These are phyloP conservation scores for Fragum whitleyi DNA, from an alignment of 2,888 invertebrate species.

Conservation along the genomic window DNA sequence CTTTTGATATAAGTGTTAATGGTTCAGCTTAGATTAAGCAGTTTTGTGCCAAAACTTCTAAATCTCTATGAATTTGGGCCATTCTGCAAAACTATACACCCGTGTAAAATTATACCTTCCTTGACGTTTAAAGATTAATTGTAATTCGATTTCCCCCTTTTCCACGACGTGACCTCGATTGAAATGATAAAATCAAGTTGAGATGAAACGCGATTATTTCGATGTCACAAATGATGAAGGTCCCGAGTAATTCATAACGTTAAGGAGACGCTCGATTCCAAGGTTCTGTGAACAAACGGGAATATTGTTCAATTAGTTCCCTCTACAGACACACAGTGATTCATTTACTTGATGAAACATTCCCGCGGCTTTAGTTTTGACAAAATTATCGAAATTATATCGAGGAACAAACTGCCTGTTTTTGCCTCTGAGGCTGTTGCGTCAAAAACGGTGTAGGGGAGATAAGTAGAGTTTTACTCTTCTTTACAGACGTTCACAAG, in stretches of 20 bases:
- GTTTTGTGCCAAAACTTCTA: too few species aligned
- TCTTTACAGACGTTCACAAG: too few species aligned
- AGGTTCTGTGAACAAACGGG: conserved; percentile 15
- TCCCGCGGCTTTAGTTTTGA: conserved; percentile 25
- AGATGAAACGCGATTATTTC: conserved; percentile 17
- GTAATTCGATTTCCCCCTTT: too few species aligned
- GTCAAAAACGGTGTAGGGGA: neutral
- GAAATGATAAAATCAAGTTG: too few species aligned
- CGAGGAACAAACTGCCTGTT: neutral
- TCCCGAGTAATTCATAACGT: conserved; percentile 20
- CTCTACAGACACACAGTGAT: conserved; percentile 12
- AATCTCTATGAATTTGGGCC: too few species aligned
- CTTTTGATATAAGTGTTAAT: too few species aligned
- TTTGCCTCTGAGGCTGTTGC: neutral
- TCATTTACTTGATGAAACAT: conserved; percentile 26
- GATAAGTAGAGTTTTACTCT: neutral
- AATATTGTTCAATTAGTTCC: conserved; percentile 26
- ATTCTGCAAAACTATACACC: too few species aligned
- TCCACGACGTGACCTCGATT: too few species aligned
- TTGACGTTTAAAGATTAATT: too few species aligned
- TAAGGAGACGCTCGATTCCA: conserved; percentile 25
- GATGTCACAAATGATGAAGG: conserved; percentile 27
- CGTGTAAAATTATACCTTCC: too few species aligned
- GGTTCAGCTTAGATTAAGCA: too few species aligned
- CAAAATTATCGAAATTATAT: conserved; percentile 26